Evolutionary conservation across 2,797 vertebrate genomes (phyloP).

Genomic region (Syngnathus acus): DNA sequence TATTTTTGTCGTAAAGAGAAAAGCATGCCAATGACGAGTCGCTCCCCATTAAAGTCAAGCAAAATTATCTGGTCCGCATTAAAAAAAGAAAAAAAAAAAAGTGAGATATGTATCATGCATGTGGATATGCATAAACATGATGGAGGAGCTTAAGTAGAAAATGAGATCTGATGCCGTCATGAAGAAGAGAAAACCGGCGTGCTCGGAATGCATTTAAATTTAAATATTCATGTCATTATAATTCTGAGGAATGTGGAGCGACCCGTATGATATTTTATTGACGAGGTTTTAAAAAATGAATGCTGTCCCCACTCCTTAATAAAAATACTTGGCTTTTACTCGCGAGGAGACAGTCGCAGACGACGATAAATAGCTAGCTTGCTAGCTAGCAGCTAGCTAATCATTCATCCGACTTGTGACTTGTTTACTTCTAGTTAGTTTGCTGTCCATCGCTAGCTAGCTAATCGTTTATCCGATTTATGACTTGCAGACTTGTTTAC

Average conservation of each 20-base stretch:
- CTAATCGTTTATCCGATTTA: too few species aligned
- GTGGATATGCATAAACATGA: slow-evolving; percentile 82
- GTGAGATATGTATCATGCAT: slow-evolving; percentile 77
- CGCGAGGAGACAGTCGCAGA: slow-evolving; percentile 49
- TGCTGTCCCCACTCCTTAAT: slow-evolving; percentile 80
- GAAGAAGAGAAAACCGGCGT: slow-evolving; percentile 70
- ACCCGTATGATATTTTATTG: slow-evolving; percentile 82
- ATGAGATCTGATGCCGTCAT: slow-evolving; percentile 77
- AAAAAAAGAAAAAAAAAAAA: slow-evolving; percentile 55
- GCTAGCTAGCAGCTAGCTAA: too few species aligned
- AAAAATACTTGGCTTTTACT: slow-evolving; percentile 70
- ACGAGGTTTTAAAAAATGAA: slow-evolving; percentile 84
- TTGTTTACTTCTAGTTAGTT: too few species aligned
- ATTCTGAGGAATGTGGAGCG: slow-evolving; percentile 83
- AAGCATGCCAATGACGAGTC: slow-evolving; percentile 69
- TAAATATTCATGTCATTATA: slow-evolving; percentile 88
- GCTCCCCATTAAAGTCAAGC: slow-evolving; percentile 73
- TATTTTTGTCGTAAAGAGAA: slow-evolving; percentile 69
- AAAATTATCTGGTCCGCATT: slow-evolving; percentile 75
- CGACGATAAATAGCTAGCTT: slow-evolving; percentile 1
- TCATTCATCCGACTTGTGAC: too few species aligned
- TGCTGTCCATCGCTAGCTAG: too few species aligned
- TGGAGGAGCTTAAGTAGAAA: slow-evolving; percentile 80
- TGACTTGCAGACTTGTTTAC: too few species aligned
- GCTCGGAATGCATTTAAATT: slow-evolving; percentile 80